Evolutionary conservation across 2,888 invertebrate genomes (phyloP), one percentile per base, ranked within the genome.

Genomic region (Heliconius hortense): DNA sequence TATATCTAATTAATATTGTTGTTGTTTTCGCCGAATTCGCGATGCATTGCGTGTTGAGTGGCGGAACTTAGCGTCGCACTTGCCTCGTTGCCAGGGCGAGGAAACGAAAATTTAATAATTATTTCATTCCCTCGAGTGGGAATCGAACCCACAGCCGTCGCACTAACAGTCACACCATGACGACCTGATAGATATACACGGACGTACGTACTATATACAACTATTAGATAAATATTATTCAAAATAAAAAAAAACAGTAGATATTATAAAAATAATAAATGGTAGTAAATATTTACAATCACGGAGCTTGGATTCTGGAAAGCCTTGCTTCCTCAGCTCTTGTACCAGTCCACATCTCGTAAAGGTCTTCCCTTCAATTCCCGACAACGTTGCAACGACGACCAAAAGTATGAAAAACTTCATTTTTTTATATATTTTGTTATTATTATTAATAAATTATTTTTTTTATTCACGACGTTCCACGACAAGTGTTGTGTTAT

Each of bases 261-360:
- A 18, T 24, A n/a, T 31, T 60, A 76, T 72, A 48, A 26, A 76
- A 77, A 26, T 69, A 18, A 60, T 35, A 43, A 63, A 28, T 35
- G 7, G 2, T 35, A 71, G 73, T 35, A 2, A 59, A 69, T 66
- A 84, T 89, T 86, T 78, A 89, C 90, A 90, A 76, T 90, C 84
- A 60, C 84, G 82, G 81, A 90, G 78, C 74, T 89, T 84, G 39
- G 82, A 80, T 73, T 86, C 86, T 0, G 89, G 87, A 74, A 90
- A 89, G 0, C 89, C 88, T 72, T 89, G 90, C 0, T 72, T 83
- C 69, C 88, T 82, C 26, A 90, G 79, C 70, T 88, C 88, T 0
- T 71, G 78, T 0, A 88, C 89, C 64, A 90, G 76, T 8, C 84
- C 84, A 72, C 90, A 91, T 81, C 85, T 83, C 1, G 82, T 84